Evolutionary conservation across 2,113 vertebrate species (phyloP).

Genomic region (Limanda limanda): DNA sequence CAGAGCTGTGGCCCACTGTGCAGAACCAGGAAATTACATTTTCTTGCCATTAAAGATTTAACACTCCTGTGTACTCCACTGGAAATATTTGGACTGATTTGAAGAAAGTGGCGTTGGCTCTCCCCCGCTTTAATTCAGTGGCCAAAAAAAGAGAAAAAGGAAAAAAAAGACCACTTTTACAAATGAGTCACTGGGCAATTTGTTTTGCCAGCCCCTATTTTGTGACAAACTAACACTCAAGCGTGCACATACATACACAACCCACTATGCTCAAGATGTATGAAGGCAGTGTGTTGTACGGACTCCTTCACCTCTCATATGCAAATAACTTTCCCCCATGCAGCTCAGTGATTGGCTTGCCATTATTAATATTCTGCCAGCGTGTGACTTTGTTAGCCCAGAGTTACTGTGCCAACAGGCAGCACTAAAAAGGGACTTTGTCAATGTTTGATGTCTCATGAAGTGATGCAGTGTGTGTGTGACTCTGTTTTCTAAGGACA

Average conservation of each 20-base stretch:
- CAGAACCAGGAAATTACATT: conserved; percentile 16
- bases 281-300: conserved; percentile 75
- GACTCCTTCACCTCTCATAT: conserved; percentile 78
- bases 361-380: conserved; percentile 84
- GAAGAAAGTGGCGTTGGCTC: conserved; percentile 13
- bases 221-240: conserved; percentile 28
- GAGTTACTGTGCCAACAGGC: conserved; percentile 85
- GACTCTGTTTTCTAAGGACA: conserved; percentile 65
- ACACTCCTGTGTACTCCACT: conserved; percentile 2
- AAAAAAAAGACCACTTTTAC: conserved; percentile 17
- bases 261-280: conserved; percentile 64
- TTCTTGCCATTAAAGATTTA: conserved; percentile 33
- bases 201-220: conserved; percentile 10
- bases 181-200: conserved; percentile 26
- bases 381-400: conserved; percentile 82
- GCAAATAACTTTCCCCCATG: conserved; percentile 81
- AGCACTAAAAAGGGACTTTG: conserved; percentile 86
- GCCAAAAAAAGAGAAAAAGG: background rate
- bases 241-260: conserved; percentile 53
- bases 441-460: conserved; percentile 84
- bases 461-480: conserved; percentile 70
- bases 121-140: background rate
- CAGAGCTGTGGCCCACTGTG: conserved; percentile 11
- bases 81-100: conserved; percentile 25
- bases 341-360: conserved; percentile 79